Conservation (phyloP, 1,140 invertebrate species). For the Oryctes rhinoceros region DNA sequence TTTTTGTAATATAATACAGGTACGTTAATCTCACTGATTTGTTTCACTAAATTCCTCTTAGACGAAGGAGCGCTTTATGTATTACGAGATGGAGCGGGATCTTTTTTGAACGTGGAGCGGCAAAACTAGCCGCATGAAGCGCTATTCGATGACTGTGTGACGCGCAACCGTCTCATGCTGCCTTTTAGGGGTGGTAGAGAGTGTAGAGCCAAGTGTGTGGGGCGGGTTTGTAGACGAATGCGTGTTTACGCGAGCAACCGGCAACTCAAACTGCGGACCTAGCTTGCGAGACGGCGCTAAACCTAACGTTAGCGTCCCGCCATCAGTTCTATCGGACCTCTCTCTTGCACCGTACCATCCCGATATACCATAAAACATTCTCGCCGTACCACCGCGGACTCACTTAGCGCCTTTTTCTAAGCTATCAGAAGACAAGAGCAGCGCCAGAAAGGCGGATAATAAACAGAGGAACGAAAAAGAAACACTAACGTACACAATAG, state of each 20-base stretch:
- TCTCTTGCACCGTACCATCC: not conserved
- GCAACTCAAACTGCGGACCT: constrained; percentile 57
- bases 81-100: constrained; percentile 40
- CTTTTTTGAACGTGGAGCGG: constrained; percentile 43
- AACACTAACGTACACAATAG: not conserved
- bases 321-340: not conserved
- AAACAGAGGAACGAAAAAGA: not conserved
- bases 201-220: constrained; percentile 45
- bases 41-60: constrained; percentile 40
- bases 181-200: constrained; percentile 52
- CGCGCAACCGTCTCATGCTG: constrained; percentile 57
- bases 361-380: not conserved
- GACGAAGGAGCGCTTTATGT: not conserved
- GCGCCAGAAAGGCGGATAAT: not conserved
- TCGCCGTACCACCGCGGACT: not conserved
- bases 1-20: constrained; percentile 44
- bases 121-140: constrained; percentile 56
- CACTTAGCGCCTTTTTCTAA: not conserved
- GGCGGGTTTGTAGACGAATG: constrained; percentile 52
- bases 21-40: constrained; percentile 52
- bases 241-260: constrained; percentile 55
- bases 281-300: constrained; percentile 53
- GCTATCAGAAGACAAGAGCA: not conserved
- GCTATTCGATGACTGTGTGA: constrained; percentile 58
- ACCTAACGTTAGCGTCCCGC: constrained; percentile 14